Percentiles rank a stretch among this genome's conserved stretches.
These are phyloP conservation scores for Cyprinella venusta DNA, from an alignment of 2,797 vertebrate genomes.

Conservation along the genomic window DNA sequence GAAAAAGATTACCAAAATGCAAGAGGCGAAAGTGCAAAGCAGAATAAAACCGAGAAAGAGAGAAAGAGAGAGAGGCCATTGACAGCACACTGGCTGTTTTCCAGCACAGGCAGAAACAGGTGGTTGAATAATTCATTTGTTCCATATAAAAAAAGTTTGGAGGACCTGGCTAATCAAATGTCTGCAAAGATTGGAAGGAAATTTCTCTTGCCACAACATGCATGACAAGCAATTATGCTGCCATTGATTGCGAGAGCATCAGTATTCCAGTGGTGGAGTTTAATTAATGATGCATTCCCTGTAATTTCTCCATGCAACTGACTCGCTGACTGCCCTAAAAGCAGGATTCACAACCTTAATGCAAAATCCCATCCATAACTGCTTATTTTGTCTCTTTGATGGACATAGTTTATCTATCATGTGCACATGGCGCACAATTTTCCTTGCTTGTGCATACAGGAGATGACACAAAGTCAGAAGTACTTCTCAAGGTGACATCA, in stretches of 20 bases:
- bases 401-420: constrained; percentile 35
- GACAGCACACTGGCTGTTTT: constrained; percentile 30
- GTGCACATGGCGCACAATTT: constrained; percentile 30
- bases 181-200: constrained; percentile 48
- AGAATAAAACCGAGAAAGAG: neutral
- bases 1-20: neutral
- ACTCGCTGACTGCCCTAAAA: constrained; percentile 32
- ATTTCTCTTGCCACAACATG: constrained; percentile 56
- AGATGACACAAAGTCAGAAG: neutral
- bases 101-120: constrained; percentile 47
- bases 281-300: constrained; percentile 60
- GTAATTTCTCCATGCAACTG: constrained; percentile 54
- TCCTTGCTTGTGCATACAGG: constrained; percentile 15
- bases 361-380: constrained; percentile 37
- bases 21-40: neutral
- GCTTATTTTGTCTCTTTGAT: constrained; percentile 26
- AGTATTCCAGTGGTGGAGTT: constrained; percentile 58
- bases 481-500: constrained; percentile 24
- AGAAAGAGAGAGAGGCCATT: constrained; percentile 19
- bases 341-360: constrained; percentile 30
- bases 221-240: constrained; percentile 62
- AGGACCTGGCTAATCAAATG: constrained; percentile 49
- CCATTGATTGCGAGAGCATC: constrained; percentile 60
- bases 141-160: constrained; percentile 44
- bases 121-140: constrained; percentile 58